These are phyloP conservation scores for Colistium nudipinnis DNA, from an alignment of 2,113 vertebrate species.

Conservation along the genomic window DNA sequence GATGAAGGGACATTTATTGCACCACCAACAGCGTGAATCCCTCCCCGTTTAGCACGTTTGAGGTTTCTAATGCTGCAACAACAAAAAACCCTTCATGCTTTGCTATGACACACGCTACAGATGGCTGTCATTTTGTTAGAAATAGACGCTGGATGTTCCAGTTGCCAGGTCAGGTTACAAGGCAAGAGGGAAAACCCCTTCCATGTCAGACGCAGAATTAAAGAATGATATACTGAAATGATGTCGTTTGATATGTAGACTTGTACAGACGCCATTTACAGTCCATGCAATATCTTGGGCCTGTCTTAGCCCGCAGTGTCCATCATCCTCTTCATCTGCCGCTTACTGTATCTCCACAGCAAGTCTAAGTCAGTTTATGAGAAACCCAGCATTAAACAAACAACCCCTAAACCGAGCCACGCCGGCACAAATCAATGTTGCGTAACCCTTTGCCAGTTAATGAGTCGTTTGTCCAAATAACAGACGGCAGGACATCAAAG, in stretches of 20 bases:
- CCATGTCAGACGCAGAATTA: conserved; percentile 25
- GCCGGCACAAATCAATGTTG: neutral
- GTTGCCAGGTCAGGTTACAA: conserved; percentile 60
- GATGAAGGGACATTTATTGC: conserved; percentile 23
- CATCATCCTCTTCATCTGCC: neutral
- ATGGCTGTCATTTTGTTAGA: conserved; percentile 53
- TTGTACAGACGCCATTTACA: conserved; percentile 29
- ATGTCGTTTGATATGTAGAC: conserved; percentile 11
- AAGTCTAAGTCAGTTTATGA: neutral
- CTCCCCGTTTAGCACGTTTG: too few species aligned
- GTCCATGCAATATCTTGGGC: conserved; percentile 5
- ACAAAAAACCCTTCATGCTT: neutral
- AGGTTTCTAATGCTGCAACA: conserved; percentile 15
- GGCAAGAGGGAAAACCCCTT: conserved; percentile 46
- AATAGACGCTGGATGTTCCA: conserved; percentile 50
- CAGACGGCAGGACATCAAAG: conserved; percentile 11
- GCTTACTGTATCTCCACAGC: neutral
- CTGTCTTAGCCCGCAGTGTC: neutral
- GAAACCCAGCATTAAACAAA: neutral
- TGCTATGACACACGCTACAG: conserved; percentile 13
- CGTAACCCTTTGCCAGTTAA: neutral
- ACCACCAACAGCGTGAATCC: too few species aligned
- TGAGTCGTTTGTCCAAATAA: neutral
- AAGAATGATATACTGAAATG: conserved; percentile 31
- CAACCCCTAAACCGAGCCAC: neutral